Evolutionary conservation across 2,797 vertebrate species (phyloP).

Genomic region (Galaxias olidus): DNA sequence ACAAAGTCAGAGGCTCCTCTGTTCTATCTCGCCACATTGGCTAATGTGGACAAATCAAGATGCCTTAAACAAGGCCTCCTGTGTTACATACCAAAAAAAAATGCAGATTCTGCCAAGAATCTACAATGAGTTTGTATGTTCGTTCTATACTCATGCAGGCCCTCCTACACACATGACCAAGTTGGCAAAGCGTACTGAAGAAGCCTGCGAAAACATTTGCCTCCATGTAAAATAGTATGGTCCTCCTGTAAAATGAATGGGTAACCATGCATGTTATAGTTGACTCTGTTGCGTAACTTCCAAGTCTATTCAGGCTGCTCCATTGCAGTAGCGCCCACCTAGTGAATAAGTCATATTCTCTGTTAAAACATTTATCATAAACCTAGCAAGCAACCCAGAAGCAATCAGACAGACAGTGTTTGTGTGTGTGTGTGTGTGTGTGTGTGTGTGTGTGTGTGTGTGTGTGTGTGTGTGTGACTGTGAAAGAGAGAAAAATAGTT

Average conservation of each 20-base stretch:
- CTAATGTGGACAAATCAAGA: background rate
- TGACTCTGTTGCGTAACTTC: background rate
- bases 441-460: too few relatives aligned
- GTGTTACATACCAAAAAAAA: too few relatives aligned
- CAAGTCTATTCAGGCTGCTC: conserved; percentile 21
- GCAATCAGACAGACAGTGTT: background rate
- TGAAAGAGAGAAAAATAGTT: too few relatives aligned
- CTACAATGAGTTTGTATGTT: too few relatives aligned
- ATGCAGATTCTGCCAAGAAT: too few relatives aligned
- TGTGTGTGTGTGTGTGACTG: too few relatives aligned
- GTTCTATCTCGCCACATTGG: background rate
- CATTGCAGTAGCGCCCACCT: conserved; percentile 20
- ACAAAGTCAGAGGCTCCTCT: background rate
- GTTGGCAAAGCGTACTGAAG: too few relatives aligned
- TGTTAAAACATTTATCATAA: conserved; percentile 38
- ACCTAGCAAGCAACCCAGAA: conserved; percentile 5
- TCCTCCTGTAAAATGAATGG: background rate
- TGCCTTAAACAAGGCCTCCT: too few relatives aligned
- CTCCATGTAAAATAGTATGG: too few relatives aligned
- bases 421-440: conserved; percentile 6
- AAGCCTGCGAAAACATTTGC: too few relatives aligned
- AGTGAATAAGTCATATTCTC: conserved; percentile 49
- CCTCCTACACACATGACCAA: too few relatives aligned
- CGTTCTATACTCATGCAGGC: too few relatives aligned
- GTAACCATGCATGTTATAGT: background rate